Evolutionary conservation across 2,113 vertebrate species (phyloP).

Genomic region (Dasyornis broadbenti): DNA sequence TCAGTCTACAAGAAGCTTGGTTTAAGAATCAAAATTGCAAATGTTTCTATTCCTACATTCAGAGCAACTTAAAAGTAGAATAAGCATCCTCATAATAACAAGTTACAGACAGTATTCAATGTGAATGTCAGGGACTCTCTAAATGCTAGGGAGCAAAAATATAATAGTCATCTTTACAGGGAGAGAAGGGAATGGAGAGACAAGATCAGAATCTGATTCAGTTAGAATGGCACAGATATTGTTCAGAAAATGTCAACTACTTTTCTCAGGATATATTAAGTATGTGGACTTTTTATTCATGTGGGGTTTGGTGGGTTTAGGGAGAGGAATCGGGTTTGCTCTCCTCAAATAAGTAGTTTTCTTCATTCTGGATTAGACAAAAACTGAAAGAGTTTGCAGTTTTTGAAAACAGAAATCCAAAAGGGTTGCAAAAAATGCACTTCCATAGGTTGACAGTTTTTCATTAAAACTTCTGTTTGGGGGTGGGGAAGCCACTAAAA

Average conservation of each 20-base stretch:
- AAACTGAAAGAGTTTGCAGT: background rate
- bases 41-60: background rate
- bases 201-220: background rate
- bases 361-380: background rate
- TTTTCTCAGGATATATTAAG: background rate
- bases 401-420: background rate
- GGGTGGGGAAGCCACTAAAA: background rate
- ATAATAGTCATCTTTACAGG: background rate
- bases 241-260: background rate
- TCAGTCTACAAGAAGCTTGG: background rate
- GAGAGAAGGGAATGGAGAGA: background rate
- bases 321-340: background rate
- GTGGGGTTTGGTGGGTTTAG: rapidly evolving
- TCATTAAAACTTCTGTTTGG: background rate
- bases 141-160: background rate
- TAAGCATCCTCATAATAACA: background rate
- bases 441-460: background rate
- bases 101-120: background rate
- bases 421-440: background rate
- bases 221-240: background rate
- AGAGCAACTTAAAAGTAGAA: background rate
- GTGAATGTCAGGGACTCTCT: background rate
- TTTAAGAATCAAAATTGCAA: background rate
- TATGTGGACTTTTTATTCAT: background rate
- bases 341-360: background rate